These are phyloP conservation scores for Tetranychus piercei DNA, from an alignment of 2,888 invertebrate species.

Conservation along the genomic window DNA sequence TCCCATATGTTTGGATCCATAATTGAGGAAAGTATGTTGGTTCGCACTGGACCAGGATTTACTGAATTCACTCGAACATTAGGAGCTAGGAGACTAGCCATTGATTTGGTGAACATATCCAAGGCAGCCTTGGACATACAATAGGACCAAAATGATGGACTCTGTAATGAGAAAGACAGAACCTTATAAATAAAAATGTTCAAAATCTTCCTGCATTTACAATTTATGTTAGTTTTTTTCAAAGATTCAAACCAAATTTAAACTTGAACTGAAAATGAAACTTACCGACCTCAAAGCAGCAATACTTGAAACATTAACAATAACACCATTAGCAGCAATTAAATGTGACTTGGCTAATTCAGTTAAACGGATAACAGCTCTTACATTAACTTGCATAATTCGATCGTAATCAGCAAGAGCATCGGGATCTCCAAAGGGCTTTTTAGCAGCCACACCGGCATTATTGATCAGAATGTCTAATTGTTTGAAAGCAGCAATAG, in stretches of 20 bases:
- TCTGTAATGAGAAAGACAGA: background rate
- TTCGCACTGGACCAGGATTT: conserved; percentile 11
- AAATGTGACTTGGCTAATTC: conserved; percentile 13
- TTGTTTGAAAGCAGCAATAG: conserved; percentile 10
- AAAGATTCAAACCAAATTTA: background rate
- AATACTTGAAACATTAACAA: conserved; percentile 7
- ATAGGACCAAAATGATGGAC: background rate
- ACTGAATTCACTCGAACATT: conserved; percentile 13
- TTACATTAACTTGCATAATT: conserved; percentile 11
- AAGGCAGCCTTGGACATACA: conserved; percentile 12
- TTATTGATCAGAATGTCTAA: conserved; percentile 17
- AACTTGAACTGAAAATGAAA: background rate
- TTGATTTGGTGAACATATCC: conserved; percentile 10
- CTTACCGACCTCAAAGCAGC: background rate
- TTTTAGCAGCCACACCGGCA: conserved; percentile 6
- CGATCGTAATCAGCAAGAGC: conserved; percentile 9
- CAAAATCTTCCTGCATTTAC: too few relatives aligned
- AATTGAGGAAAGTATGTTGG: background rate
- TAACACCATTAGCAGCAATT: conserved; percentile 10
- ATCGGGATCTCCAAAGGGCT: background rate
- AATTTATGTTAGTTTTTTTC: too few relatives aligned
- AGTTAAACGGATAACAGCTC: conserved; percentile 12
- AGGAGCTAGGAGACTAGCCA: background rate
- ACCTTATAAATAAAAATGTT: too few relatives aligned
- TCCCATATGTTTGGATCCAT: background rate